Conservation (phyloP, 1,140 invertebrate species). For the Microplitis mediator region DNA sequence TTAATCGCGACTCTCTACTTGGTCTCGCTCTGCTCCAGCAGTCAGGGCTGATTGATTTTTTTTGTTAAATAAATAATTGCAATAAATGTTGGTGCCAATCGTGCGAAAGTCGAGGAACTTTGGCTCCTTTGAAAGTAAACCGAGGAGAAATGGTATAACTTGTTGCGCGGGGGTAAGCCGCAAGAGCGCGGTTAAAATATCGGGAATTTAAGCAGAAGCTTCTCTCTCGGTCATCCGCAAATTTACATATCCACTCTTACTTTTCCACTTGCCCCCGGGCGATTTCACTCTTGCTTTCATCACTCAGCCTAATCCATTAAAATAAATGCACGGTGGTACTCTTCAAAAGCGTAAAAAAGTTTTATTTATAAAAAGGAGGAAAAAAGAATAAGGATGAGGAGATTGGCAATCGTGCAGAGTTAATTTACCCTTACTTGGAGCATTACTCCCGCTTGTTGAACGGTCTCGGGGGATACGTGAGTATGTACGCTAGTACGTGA, state of each 20-base stretch:
- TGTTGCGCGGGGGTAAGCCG: constrained; percentile 57
- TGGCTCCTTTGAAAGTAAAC: constrained; percentile 56
- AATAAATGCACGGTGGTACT: constrained; percentile 6
- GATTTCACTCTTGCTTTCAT: constrained; percentile 15
- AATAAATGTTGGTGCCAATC: constrained; percentile 46
- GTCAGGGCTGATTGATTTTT: no score
- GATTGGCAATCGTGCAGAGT: constrained; percentile 28
- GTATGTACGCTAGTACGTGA: neutral
- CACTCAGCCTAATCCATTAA: constrained; percentile 20
- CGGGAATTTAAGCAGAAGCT: constrained; percentile 50
- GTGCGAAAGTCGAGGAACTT: constrained; percentile 43
- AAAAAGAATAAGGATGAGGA: constrained; percentile 1
- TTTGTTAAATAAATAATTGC: no score
- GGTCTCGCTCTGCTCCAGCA: no score
- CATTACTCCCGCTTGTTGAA: constrained; percentile 26
- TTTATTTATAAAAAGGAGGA: neutral
- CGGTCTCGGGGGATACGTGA: constrained; percentile 11
- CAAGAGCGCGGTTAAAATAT: constrained; percentile 58
- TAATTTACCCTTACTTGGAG: constrained; percentile 25
- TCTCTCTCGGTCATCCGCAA: constrained; percentile 22
- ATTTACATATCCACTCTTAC: constrained; percentile 45
- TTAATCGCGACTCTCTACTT: no score
- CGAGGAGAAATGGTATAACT: constrained; percentile 58
- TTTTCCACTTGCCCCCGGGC: constrained; percentile 18
- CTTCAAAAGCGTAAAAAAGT: no score